These are phyloP conservation scores for Anomalospiza imberbis DNA, from an alignment of 2,797 vertebrate genomes.

Conservation along the genomic window DNA sequence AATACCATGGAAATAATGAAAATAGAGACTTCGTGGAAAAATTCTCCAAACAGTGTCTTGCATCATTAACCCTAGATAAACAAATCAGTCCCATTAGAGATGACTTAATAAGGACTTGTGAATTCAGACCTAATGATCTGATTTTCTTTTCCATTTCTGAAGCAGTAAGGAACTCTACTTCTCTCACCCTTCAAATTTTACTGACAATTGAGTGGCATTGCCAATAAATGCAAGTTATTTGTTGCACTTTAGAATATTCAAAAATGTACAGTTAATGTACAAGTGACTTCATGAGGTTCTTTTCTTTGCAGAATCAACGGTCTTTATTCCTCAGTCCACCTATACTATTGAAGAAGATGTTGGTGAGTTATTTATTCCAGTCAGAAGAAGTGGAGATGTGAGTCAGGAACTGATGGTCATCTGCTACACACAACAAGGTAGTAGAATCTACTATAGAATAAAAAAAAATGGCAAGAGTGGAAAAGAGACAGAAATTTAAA, in stretches of 20 bases:
- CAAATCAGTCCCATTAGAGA: neutral
- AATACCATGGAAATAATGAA: neutral
- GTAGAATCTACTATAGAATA: neutral
- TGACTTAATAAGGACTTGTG: neutral
- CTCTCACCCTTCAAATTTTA: neutral
- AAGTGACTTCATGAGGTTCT: neutral
- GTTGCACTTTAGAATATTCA: neutral
- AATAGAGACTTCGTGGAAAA: neutral
- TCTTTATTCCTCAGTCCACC: constrained; percentile 85
- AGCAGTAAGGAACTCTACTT: neutral
- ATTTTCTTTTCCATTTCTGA: neutral
- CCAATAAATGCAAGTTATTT: neutral
- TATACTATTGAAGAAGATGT: constrained; percentile 85
- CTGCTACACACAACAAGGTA: constrained; percentile 93
- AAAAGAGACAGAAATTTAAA: neutral
- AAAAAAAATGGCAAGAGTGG: neutral
- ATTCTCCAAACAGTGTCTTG: neutral
- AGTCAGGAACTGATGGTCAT: constrained; percentile 92
- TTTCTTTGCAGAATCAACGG: constrained; percentile 84
- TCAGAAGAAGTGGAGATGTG: constrained; percentile 88
- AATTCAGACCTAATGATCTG: neutral
- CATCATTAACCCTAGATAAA: neutral
- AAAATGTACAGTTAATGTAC: neutral
- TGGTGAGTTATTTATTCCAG: constrained; percentile 88
- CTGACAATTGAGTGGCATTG: neutral